Evolutionary conservation across 2,888 invertebrate genomes (phyloP).

Genomic region (Stegana nigrithorax): DNA sequence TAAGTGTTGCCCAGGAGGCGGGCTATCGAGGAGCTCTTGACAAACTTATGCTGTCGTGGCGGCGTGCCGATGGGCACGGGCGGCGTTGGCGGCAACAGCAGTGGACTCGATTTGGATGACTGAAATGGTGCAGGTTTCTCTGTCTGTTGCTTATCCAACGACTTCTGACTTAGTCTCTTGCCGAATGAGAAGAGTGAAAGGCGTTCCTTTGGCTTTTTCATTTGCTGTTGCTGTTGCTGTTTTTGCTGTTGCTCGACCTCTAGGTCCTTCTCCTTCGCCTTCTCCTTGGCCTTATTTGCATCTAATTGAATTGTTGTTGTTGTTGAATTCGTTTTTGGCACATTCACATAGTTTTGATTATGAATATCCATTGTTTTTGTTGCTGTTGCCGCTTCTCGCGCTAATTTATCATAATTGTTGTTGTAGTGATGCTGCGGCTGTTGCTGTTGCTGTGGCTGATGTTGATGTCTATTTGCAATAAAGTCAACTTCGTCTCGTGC

Average conservation of each 20-base stretch:
- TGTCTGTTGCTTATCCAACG: slow-evolving; percentile 17
- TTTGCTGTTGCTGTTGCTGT: slow-evolving; percentile 21
- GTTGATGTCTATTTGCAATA: no score
- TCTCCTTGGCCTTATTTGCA: slow-evolving; percentile 38
- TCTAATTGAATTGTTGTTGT: slow-evolving; percentile 41
- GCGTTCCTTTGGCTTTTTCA: no score
- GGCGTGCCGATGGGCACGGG: slow-evolving; percentile 55
- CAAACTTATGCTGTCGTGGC: slow-evolving; percentile 61
- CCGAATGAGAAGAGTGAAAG: slow-evolving; percentile 49
- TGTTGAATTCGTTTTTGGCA: slow-evolving; percentile 44
- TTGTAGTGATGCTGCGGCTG: no score
- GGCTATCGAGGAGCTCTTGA: slow-evolving; percentile 66
- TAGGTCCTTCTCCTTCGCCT: background rate
- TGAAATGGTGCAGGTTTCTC: slow-evolving; percentile 14
- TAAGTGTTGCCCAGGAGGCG: slow-evolving; percentile 67
- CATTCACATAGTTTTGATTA: slow-evolving; percentile 42
- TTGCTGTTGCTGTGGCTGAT: slow-evolving; percentile 30
- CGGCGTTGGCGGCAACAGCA: slow-evolving; percentile 33
- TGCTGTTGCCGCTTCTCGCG: no score
- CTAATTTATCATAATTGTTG: no score
- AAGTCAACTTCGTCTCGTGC: no score
- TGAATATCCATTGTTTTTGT: no score
- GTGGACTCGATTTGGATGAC: slow-evolving; percentile 16
- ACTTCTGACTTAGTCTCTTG: slow-evolving; percentile 41
- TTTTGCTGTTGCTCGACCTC: background rate